phyloP scores from a whole-genome alignment of 2,888 invertebrate species.

The Aradus depressus region DNA sequence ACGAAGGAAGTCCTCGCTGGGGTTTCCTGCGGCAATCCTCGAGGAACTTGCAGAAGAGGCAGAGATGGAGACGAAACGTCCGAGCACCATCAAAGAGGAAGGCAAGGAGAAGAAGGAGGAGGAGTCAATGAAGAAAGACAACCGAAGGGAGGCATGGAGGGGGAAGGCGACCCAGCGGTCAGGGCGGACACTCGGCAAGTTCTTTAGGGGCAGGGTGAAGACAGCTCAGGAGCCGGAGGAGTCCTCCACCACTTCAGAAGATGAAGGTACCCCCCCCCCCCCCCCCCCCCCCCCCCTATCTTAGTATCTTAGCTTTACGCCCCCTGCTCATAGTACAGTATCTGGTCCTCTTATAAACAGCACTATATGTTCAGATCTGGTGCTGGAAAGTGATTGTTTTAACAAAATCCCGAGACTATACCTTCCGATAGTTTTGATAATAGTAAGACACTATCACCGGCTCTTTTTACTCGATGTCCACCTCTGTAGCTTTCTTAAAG shows the following conservation, averaged over 20 bases:
- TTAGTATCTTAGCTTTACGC: too few relatives aligned
- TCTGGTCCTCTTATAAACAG: too few relatives aligned
- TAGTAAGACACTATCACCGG: too few relatives aligned
- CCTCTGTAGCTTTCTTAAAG: too few relatives aligned
- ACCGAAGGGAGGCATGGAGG: slow-evolving; percentile 20
- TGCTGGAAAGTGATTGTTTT: too few relatives aligned
- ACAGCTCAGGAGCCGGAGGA: background rate
- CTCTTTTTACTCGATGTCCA: too few relatives aligned
- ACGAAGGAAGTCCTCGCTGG: slow-evolving; percentile 24
- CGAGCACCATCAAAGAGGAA: slow-evolving; percentile 33
- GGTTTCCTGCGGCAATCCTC: slow-evolving; percentile 10
- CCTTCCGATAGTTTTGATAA: too few relatives aligned
- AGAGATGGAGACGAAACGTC: slow-evolving; percentile 35
- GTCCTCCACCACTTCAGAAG: slow-evolving; percentile 9
- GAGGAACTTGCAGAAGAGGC: slow-evolving; percentile 14
- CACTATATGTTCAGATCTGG: too few relatives aligned
- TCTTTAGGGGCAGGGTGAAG: slow-evolving; percentile 15
- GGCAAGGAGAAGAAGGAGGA: slow-evolving; percentile 27
- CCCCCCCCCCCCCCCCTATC: background rate
- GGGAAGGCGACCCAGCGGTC: slow-evolving; percentile 15
- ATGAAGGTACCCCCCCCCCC: slow-evolving; percentile 30
- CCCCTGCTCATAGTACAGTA: too few relatives aligned
- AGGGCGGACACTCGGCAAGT: slow-evolving; percentile 17
- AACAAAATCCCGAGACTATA: too few relatives aligned
- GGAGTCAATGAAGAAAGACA: too few relatives aligned